Percentiles rank a stretch among this genome's conserved stretches.
These are phyloP conservation scores for Drosophila birchii DNA, from an alignment of 2,888 invertebrate genomes.

Conservation along the genomic window DNA sequence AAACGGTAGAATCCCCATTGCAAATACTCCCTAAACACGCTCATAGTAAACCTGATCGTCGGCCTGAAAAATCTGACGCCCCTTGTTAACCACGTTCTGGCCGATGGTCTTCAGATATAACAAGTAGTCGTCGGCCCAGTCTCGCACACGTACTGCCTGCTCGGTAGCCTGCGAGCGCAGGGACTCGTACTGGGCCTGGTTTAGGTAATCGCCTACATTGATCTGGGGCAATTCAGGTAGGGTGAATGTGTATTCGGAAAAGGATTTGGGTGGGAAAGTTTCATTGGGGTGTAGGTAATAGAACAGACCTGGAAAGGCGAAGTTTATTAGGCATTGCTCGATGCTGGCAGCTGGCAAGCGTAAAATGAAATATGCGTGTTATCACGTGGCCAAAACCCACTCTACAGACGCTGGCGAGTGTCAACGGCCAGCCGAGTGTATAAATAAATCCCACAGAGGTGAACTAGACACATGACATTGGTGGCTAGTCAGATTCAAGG, in stretches of 20 bases:
- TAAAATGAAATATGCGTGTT: conserved; percentile 50
- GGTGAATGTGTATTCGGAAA: conserved; percentile 76
- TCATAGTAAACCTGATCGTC: conserved; percentile 74
- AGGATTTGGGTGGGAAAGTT: conserved; percentile 82
- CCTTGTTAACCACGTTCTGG: conserved; percentile 86
- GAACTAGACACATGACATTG: conserved; percentile 41
- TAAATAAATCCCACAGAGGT: conserved; percentile 46
- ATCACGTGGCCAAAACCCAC: conserved; percentile 10
- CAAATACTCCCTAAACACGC: conserved; percentile 67
- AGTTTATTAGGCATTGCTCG: conserved; percentile 43
- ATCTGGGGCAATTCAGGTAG: conserved; percentile 80
- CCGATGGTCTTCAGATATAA: conserved; percentile 86
- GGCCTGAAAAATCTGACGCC: conserved; percentile 84
- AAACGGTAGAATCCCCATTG: conserved; percentile 61
- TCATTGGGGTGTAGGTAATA: conserved; percentile 84
- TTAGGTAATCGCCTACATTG: conserved; percentile 77
- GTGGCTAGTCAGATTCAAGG: conserved; percentile 52
- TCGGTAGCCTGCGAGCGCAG: conserved; percentile 86
- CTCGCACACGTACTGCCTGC: conserved; percentile 86
- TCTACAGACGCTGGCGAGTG: conserved; percentile 14
- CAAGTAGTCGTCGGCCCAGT: conserved; percentile 82
- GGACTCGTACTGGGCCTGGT: conserved; percentile 79
- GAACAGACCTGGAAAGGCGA: conserved; percentile 80
- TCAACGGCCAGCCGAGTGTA: conserved; percentile 40
- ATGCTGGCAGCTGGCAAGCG: conserved; percentile 12